A percentile compares a stretch with the other conserved stretches of the same genome.
Evolutionary conservation across 1,140 invertebrate genomes (phyloP).

Genomic region (Leptopilina clavipes): DNA sequence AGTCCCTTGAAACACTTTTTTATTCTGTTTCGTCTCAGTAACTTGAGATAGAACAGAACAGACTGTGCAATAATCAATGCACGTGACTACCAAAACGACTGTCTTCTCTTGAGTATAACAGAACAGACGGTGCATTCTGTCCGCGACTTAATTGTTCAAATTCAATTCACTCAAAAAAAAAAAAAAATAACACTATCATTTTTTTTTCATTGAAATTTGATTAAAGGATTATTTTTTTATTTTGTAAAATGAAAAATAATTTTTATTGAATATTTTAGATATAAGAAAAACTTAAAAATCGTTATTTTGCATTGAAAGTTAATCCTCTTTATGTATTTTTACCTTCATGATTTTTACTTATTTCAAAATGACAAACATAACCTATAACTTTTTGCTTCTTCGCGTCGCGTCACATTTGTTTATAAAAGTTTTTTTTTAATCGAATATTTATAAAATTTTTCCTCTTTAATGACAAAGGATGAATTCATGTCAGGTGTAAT

Average conservation of each 20-base stretch:
- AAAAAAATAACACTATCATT: not conserved
- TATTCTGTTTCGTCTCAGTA: slow-evolving; percentile 39
- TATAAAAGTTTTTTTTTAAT: too few relatives aligned
- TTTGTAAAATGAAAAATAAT: too few relatives aligned
- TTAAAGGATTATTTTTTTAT: too few relatives aligned
- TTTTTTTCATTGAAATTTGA: not conserved
- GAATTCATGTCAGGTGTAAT: slow-evolving; percentile 45
- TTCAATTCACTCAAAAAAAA: not conserved
- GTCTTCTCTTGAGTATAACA: not conserved
- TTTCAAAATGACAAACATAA: too few relatives aligned
- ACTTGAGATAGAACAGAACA: slow-evolving; percentile 40
- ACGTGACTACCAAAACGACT: slow-evolving; percentile 37
- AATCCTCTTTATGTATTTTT: too few relatives aligned
- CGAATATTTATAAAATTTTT: not conserved
- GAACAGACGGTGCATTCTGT: slow-evolving; percentile 29
- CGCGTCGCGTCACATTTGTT: not conserved
- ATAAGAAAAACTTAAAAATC: too few relatives aligned
- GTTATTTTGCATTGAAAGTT: too few relatives aligned
- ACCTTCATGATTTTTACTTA: too few relatives aligned
- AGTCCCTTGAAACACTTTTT: slow-evolving; percentile 36
- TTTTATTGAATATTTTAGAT: too few relatives aligned
- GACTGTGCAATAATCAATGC: slow-evolving; percentile 36
- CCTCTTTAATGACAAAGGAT: slow-evolving; percentile 19
- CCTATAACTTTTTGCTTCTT: too few relatives aligned
- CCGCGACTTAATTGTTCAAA: not conserved